These are phyloP conservation scores for Drosophila leonis DNA, from an alignment of 2,888 invertebrate species.

Conservation along the genomic window DNA sequence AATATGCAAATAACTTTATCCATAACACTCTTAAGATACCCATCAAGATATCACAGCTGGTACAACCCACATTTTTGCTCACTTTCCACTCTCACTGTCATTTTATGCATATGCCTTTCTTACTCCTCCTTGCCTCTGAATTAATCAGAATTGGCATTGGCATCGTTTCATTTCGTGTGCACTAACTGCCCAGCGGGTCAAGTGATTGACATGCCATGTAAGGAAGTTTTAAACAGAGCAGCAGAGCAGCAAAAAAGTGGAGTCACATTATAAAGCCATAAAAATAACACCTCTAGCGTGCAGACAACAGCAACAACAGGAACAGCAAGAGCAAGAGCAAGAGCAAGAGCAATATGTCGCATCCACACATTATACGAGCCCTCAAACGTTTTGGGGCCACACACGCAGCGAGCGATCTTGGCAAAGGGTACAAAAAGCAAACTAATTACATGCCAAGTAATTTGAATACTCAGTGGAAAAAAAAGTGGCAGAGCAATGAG, in stretches of 20 bases:
- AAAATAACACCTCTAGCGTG: constrained; percentile 72
- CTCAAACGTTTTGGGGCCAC: constrained; percentile 64
- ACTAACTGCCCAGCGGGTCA: constrained; percentile 49
- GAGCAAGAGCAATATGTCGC: constrained; percentile 38
- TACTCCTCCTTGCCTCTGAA: background rate
- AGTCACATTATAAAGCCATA: constrained; percentile 77
- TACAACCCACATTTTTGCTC: background rate
- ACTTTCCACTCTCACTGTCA: background rate
- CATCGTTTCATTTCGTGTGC: constrained; percentile 28
- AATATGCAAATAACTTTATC: background rate
- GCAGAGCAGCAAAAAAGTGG: constrained; percentile 22
- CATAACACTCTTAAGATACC: background rate
- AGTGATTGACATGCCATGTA: constrained; percentile 63
- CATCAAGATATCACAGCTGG: background rate
- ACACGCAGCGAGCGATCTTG: constrained; percentile 70
- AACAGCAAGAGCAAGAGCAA: constrained; percentile 23
- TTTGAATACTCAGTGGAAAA: constrained; percentile 70
- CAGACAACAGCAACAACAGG: constrained; percentile 32
- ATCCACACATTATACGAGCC: constrained; percentile 44
- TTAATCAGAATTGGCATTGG: constrained; percentile 22
- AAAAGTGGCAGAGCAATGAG: constrained; percentile 63
- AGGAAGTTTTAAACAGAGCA: constrained; percentile 33
- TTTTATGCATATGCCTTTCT: background rate
- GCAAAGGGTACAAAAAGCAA: constrained; percentile 59
- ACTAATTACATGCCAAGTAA: constrained; percentile 81